Evolutionary conservation across 2,888 invertebrate species (phyloP), one percentile per base, ranked within the genome.

Genomic region (Amphipoea lucens): DNA sequence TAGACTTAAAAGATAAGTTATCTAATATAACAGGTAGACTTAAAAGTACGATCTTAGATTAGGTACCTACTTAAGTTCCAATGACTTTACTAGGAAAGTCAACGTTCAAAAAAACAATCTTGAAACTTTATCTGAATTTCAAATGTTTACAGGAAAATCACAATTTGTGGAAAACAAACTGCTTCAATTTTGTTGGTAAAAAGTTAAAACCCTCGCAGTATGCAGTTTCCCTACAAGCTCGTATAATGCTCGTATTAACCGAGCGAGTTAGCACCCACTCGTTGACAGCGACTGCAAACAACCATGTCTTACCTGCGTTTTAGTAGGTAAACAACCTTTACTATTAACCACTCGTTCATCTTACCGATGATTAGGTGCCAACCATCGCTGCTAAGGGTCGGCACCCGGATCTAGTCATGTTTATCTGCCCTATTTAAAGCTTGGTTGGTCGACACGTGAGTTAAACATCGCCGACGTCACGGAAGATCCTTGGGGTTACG

Each of bases 401-500:
- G 51, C 9, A 51, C 75, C 86, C 82, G 86, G 82, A 82, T 82
- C 54, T 63, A 65, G 68, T 7, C 63, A 60, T 74, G 65, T 86
- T 82, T 57, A 57, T 70, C 20, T 82, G 86, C 48, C 74, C 74
- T 69, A 74, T 20, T 62, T 82, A 51, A 57, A 81, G 62, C 20
- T 71, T 40, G n/a, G 9, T 40, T 73, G 62, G 12, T 81, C 51
- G 42, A 23, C 82, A 86, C 60, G 63, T 82, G 82, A 74, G 62
- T 45, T 57, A 29, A 67, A 51, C 83, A 73, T 60, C 54, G 23
- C 14, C 40, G 17, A 54, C 67, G 83, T 77, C 68, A 69, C 76
- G 60, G 67, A 72, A 66, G 54, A 81, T 81, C 86, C 86, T 82
- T 82, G 86, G 74, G 82, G 82, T 54, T 14, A 65, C 65, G 83